Base-by-base conservation (phyloP, 2,113 vertebrate genomes). In the Leptosomus discolor region DNA sequence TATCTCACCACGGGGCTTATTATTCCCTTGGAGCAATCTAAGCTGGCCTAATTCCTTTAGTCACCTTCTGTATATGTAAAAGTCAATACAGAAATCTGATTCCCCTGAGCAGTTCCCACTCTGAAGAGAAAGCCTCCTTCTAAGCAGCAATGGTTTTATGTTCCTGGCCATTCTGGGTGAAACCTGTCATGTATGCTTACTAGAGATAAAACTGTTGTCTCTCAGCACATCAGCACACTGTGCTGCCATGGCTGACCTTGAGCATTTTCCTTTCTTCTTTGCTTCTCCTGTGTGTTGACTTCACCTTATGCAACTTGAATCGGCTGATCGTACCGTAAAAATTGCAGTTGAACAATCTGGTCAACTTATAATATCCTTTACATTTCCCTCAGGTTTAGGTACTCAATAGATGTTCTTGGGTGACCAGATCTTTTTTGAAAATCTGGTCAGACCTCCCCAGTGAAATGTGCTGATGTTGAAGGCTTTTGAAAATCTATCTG, bases 11-110 rank as follows among this genome's bases (percentile, higher is more conserved):
- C 0, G 2, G 56, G 76, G 46, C 60, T 89, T 53, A 15, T 88
- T 90, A 71, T 81, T 53, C 83, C 73, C 53, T 92, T 86, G 92
- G 45, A 92, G 91, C 76, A 87, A 87, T 78, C 56, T 65, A 76
- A 77, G 57, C 91, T 87, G 86, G 48, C 80, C 91, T 95, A 78
- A 89, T 93, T 94, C 85, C 34, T 94, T 77, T 88, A 78, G 80
- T 95, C 91, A 81, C 68, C 80, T 86, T 91, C 43, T 88, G 69
- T 94, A 20, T 60, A 68, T 90, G 80, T 75, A 91, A 64, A 94
- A 94, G 76, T 78, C 17, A 5, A 41, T 87, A 56, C 32, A 86
- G 83, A 89, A 85, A 64, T 89, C 65, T 78, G 86, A 92, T 91
- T 94, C 73, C 89, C 83, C 48, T 71, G 76, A 94, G 94, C 83